Conservation (phyloP, 2,888 invertebrate genomes). For the Drosophila algonquin region DNA sequence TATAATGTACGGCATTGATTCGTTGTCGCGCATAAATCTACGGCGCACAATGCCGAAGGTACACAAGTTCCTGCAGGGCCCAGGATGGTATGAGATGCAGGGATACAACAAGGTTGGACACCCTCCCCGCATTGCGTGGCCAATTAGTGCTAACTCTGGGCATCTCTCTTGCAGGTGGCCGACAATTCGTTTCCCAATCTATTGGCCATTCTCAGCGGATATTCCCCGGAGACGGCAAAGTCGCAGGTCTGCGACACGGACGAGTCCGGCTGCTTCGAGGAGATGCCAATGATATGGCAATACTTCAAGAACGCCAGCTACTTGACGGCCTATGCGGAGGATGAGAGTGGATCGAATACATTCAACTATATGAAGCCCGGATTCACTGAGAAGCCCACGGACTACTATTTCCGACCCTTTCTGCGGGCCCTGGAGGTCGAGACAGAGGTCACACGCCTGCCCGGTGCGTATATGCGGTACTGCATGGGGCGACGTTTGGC, state of each 20-base stretch:
- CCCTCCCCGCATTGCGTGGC: too few species aligned
- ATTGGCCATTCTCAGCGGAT: conserved; percentile 90
- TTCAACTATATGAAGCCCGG: conserved; percentile 87
- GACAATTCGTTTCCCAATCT: conserved; percentile 95
- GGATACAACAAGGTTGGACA: conserved; percentile 87
- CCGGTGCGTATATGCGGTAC: conserved; percentile 81
- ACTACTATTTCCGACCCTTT: conserved; percentile 91
- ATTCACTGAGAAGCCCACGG: conserved; percentile 89
- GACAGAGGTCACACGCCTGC: conserved; percentile 73
- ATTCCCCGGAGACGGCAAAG: conserved; percentile 84
- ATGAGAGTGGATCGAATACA: conserved; percentile 86
- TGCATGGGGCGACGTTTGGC: conserved; percentile 86
- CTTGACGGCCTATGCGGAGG: conserved; percentile 91
- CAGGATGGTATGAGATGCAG: conserved; percentile 88
- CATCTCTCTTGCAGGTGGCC: conserved; percentile 85
- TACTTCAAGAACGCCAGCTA: conserved; percentile 88
- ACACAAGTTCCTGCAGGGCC: conserved; percentile 86
- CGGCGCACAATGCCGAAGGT: conserved; percentile 90
- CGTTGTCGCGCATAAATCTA: conserved; percentile 91
- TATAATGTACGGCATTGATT: conserved; percentile 91
- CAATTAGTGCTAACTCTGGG: neutral
- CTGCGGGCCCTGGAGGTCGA: conserved; percentile 87
- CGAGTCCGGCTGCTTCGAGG: conserved; percentile 86
- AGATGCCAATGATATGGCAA: conserved; percentile 90
- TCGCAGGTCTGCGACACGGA: conserved; percentile 84